Evolutionary conservation across 2,113 vertebrate genomes (phyloP).

Genomic region (Chiloscyllium plagiosum): DNA sequence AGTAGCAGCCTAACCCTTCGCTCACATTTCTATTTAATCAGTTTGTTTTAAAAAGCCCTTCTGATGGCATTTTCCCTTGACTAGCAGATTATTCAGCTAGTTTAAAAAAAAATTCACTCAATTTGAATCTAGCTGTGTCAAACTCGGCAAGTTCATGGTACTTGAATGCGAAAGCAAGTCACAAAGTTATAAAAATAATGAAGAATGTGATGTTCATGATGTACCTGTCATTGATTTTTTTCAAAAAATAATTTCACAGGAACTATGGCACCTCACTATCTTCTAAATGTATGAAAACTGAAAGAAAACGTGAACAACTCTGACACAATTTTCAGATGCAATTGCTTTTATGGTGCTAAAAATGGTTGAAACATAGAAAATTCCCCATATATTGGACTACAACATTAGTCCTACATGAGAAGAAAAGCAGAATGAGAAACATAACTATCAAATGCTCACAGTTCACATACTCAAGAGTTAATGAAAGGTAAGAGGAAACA

Average conservation of each 20-base stretch:
- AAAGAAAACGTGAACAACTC: neutral
- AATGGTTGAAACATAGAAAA: neutral
- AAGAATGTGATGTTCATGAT: neutral
- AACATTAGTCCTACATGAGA: constrained; percentile 5
- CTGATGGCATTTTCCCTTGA: neutral
- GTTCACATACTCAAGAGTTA: neutral
- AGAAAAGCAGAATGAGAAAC: neutral
- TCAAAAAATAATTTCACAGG: neutral
- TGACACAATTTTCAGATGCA: constrained; percentile 18
- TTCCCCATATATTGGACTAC: neutral
- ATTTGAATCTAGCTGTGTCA: neutral
- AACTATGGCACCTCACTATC: neutral
- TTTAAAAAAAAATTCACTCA: neutral
- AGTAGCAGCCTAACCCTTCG: neutral
- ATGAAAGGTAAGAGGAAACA: neutral
- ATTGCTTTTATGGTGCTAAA: constrained; percentile 24
- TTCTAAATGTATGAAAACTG: neutral
- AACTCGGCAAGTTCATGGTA: neutral
- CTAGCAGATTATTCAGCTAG: neutral
- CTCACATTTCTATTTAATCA: neutral
- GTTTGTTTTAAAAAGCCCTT: neutral
- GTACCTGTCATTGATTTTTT: neutral
- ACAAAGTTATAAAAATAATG: neutral
- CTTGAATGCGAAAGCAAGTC: neutral
- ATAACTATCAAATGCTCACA: neutral